Conservation (phyloP, 2,888 invertebrate genomes). For the Melipona beecheii region DNA sequence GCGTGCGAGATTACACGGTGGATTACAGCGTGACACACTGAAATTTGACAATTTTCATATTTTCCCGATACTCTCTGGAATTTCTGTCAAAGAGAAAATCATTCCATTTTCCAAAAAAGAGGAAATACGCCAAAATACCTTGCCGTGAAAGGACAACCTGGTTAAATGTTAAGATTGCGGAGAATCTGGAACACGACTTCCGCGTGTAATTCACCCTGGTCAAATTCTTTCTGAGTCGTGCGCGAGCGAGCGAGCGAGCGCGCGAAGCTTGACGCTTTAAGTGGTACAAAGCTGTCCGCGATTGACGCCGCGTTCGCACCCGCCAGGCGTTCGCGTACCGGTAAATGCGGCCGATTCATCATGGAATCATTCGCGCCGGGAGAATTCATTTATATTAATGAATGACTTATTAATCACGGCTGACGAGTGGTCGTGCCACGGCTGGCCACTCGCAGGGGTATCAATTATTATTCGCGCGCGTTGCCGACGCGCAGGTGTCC, state of each 20-base stretch:
- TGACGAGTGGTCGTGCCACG: constrained; percentile 61
- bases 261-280: constrained; percentile 65
- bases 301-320: constrained; percentile 76
- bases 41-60: too few species aligned
- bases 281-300: constrained; percentile 71
- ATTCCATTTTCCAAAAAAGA: too few species aligned
- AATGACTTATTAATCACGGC: constrained; percentile 78
- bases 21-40: neutral
- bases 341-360: constrained; percentile 78
- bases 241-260: constrained; percentile 41
- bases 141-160: too few species aligned
- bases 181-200: neutral
- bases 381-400: constrained; percentile 80
- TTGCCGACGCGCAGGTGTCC: constrained; percentile 46
- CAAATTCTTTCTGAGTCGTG: neutral
- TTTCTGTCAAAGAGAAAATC: too few species aligned
- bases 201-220: constrained; percentile 36
- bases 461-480: constrained; percentile 72
- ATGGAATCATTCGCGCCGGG: constrained; percentile 77
- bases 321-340: constrained; percentile 74
- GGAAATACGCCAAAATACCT: too few species aligned
- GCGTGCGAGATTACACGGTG: too few species aligned
- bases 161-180: too few species aligned
- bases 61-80: too few species aligned
- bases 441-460: constrained; percentile 62